Conservation (phyloP, 1,140 invertebrate species). For the Wasmannia auropunctata region DNA sequence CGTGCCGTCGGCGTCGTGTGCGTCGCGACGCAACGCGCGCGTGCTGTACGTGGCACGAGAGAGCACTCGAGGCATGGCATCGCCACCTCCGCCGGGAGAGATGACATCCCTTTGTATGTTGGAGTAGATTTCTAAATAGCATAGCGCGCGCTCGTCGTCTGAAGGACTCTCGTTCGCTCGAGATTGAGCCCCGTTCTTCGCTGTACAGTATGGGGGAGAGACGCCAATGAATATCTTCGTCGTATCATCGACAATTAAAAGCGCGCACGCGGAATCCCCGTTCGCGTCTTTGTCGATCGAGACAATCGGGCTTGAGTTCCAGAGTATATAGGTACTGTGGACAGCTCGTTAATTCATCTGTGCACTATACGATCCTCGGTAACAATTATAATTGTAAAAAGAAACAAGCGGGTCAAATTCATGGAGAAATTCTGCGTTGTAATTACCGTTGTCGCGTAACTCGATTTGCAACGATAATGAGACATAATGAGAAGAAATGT, state of each 20-base stretch:
- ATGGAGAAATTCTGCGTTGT: not conserved
- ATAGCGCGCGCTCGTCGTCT: conserved; percentile 34
- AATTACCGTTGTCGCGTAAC: not conserved
- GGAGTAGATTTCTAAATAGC: conserved; percentile 57
- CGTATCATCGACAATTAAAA: conserved; percentile 43
- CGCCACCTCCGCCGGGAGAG: conserved; percentile 11
- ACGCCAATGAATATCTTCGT: conserved; percentile 18
- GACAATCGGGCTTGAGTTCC: conserved; percentile 22
- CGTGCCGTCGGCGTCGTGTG: too few species aligned
- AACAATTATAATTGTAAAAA: conserved; percentile 7
- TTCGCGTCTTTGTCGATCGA: conserved; percentile 13
- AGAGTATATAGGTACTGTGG: not conserved
- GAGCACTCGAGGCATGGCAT: conserved; percentile 44
- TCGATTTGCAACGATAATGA: not conserved
- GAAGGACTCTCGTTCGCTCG: conserved; percentile 14
- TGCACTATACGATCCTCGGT: not conserved
- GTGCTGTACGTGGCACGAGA: conserved; percentile 47
- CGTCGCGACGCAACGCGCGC: conserved; percentile 3
- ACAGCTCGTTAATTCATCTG: not conserved
- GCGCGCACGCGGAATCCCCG: not conserved
- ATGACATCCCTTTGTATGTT: conserved; percentile 50
- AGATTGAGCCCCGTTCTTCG: conserved; percentile 25
- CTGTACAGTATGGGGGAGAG: not conserved
- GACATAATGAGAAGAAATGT: not conserved
- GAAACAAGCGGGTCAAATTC: not conserved